Conservation (phyloP, 2,113 vertebrate genomes). For the Eclectus roratus region DNA sequence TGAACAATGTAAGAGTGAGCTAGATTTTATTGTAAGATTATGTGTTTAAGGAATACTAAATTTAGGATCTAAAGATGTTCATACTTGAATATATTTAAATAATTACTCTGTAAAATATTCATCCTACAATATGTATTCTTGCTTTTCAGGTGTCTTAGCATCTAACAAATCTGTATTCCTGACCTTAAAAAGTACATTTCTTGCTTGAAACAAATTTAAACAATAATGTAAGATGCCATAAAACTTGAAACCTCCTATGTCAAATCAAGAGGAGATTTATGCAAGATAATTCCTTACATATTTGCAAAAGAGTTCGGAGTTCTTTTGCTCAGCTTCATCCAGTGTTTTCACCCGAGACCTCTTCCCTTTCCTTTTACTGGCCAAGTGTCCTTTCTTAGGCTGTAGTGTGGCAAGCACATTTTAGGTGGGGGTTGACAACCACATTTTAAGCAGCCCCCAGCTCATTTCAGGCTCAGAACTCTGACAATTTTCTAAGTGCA, state of each 20-base stretch:
- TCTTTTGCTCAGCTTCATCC: background rate
- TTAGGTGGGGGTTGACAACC: background rate
- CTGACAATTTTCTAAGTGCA: background rate
- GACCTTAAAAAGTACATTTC: conserved; percentile 67
- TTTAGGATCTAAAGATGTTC: conserved; percentile 64
- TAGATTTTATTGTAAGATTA: conserved; percentile 51
- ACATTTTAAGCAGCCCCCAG: background rate
- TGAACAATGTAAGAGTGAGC: background rate
- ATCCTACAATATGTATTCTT: conserved; percentile 67
- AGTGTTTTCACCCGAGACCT: background rate
- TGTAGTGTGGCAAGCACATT: background rate
- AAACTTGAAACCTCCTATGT: conserved; percentile 47
- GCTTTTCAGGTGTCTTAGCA: conserved; percentile 65
- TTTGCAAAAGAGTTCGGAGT: background rate
- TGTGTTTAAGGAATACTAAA: conserved; percentile 63
- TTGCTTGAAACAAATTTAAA: conserved; percentile 63
- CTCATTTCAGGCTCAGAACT: background rate
- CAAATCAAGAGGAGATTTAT: background rate
- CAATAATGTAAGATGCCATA: conserved; percentile 57
- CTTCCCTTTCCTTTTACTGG: background rate
- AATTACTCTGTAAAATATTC: conserved; percentile 67
- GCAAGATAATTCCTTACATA: background rate
- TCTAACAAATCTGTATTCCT: conserved; percentile 54
- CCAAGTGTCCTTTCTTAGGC: background rate
- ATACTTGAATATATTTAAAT: conserved; percentile 70